These are phyloP conservation scores for Caenorhabditis imperialis DNA, from an alignment of 2,888 invertebrate species.

Conservation along the genomic window DNA sequence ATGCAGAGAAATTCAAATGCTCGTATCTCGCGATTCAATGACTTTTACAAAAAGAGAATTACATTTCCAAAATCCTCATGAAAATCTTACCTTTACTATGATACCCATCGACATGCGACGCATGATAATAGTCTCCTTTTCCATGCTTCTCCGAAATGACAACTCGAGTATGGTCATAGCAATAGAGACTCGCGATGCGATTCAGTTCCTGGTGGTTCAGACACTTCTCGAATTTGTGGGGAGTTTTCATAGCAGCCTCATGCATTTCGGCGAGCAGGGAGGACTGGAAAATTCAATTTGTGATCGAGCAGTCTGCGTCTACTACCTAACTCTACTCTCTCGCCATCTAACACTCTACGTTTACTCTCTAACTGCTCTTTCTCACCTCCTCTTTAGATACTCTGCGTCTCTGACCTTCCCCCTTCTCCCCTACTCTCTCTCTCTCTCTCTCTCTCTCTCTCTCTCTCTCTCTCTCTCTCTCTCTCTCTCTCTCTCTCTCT, in stretches of 20 bases:
- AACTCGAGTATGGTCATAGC: conserved; percentile 47
- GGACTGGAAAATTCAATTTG: conserved; percentile 9
- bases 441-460: not conserved
- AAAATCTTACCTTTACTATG: conserved; percentile 22
- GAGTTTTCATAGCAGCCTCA: conserved; percentile 22
- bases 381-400: conserved; percentile 16
- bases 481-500: not conserved
- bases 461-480: not conserved
- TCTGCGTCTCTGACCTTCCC: too few species aligned
- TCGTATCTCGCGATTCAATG: too few species aligned
- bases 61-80: too few species aligned
- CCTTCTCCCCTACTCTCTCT: not conserved
- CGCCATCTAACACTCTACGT: not conserved
- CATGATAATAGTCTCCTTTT: conserved; percentile 36
- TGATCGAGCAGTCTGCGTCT: not conserved
- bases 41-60: too few species aligned
- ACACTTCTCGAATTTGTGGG: conserved; percentile 33
- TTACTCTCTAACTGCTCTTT: not conserved
- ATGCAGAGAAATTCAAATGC: too few species aligned
- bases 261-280: conserved; percentile 39
- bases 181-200: conserved; percentile 41
- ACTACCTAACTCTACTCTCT: not conserved
- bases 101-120: conserved; percentile 50
- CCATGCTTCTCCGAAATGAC: conserved; percentile 20
- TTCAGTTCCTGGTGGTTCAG: conserved; percentile 37